Conservation (phyloP, 2,797 vertebrate species). For the Phrynocephalus guinanensis region DNA sequence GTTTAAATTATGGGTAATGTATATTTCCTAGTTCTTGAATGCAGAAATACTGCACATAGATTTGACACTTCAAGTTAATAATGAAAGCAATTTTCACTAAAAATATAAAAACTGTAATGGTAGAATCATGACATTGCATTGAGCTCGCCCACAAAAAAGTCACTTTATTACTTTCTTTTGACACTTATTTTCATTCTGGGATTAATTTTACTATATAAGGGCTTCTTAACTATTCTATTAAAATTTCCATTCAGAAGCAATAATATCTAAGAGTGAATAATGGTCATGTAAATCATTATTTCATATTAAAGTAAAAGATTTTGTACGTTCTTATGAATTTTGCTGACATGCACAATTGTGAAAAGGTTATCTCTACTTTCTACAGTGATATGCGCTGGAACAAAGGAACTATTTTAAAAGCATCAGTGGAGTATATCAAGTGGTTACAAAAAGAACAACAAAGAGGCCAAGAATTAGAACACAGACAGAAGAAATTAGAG, state of each 20-base stretch:
- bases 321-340: conserved; percentile 90
- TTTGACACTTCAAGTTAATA: conserved; percentile 87
- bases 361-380: conserved; percentile 90
- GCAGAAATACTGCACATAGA: conserved; percentile 84
- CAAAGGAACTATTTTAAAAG: conserved; percentile 99
- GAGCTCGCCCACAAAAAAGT: conserved; percentile 87
- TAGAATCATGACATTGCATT: conserved; percentile 88
- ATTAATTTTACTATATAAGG: conserved; percentile 98
- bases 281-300: conserved; percentile 97
- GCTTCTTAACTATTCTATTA: conserved; percentile 99
- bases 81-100: conserved; percentile 90
- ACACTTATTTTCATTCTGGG: conserved; percentile 97
- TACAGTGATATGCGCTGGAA: conserved; percentile 99
- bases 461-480: conserved; percentile 92
- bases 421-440: conserved; percentile 99
- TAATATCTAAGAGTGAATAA: conserved; percentile 99
- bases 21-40: conserved; percentile 86
- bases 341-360: conserved; percentile 88
- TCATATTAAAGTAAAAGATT: conserved; percentile 95
- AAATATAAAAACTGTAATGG: conserved; percentile 88
- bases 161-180: conserved; percentile 90
- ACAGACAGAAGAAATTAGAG: conserved; percentile 96
- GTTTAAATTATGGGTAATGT: conserved; percentile 82
- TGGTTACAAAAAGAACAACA: conserved; percentile 99
- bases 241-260: conserved; percentile 97